Evolutionary conservation across 2,888 invertebrate species (phyloP).

Genomic region (Quadriops clusia): DNA sequence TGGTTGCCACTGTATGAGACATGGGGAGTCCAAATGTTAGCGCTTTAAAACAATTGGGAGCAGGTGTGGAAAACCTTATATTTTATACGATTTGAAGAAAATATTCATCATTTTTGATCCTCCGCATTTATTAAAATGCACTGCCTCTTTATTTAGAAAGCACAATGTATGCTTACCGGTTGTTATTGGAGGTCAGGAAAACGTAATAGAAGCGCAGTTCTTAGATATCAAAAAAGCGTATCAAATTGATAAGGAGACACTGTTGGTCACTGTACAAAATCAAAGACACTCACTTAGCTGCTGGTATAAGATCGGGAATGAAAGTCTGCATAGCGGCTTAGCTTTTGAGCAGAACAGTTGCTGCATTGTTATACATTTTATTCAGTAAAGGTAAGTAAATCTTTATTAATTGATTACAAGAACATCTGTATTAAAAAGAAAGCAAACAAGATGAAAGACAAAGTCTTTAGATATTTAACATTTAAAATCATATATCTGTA

Average conservation of each 20-base stretch:
- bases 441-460: too few species aligned
- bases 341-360: conserved; percentile 14
- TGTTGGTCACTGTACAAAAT: conserved; percentile 1
- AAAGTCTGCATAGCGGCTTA: conserved; percentile 19
- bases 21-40: conserved; percentile 7
- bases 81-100: conserved; percentile 1
- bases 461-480: too few species aligned
- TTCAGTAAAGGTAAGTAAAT: conserved; percentile 12
- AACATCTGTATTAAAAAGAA: too few species aligned
- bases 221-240: conserved; percentile 3
- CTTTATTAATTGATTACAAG: too few species aligned
- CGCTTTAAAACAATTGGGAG: conserved; percentile 6
- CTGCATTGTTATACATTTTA: conserved; percentile 13
- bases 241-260: conserved; percentile 1
- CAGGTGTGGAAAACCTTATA: conserved; percentile 5
- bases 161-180: conserved; percentile 13
- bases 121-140: conserved; percentile 14
- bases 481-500: too few species aligned
- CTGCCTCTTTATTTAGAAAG: conserved; percentile 12
- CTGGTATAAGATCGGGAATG: conserved; percentile 17
- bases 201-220: conserved; percentile 1
- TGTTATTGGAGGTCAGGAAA: neutral
- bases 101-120: conserved; percentile 13
- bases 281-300: conserved; percentile 13
- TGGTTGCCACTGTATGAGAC: conserved; percentile 7